Percentiles rank a stretch among this genome's conserved stretches.
Evolutionary conservation across 1,140 invertebrate genomes (phyloP).

Genomic region (Drosophila busckii): DNA sequence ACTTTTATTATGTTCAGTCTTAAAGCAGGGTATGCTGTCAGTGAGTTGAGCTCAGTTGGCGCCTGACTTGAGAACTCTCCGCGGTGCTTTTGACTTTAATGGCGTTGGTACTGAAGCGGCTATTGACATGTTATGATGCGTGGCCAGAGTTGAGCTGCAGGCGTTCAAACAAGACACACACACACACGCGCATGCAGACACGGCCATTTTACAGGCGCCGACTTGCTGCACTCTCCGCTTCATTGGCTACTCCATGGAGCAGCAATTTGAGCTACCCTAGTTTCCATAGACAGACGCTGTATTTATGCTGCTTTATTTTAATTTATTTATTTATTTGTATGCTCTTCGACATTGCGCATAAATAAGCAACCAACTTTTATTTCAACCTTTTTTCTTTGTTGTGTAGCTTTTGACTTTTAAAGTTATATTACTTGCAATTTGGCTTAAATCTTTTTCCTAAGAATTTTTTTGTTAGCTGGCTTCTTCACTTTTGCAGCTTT

Average conservation of each 20-base stretch:
- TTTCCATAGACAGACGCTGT: no score
- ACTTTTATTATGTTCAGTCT: no score
- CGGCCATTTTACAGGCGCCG: constrained; percentile 10
- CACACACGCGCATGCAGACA: constrained; percentile 6
- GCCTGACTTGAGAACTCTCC: constrained; percentile 67
- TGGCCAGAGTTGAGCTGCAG: constrained; percentile 46
- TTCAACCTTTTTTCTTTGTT: no score
- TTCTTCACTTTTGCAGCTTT: constrained; percentile 24
- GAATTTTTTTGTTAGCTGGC: neutral
- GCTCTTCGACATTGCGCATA: no score
- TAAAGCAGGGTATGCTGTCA: no score
- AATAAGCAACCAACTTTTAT: no score
- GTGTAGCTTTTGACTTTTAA: no score
- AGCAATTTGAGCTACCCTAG: neutral
- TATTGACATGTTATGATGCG: constrained; percentile 75
- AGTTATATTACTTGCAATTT: no score
- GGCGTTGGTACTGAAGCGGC: constrained; percentile 48
- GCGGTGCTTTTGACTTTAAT: constrained; percentile 71
- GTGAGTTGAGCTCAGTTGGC: no score
- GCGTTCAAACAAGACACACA: constrained; percentile 18
- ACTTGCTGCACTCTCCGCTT: neutral
- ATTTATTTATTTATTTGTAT: no score
- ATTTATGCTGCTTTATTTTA: no score
- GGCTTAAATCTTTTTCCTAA: no score
- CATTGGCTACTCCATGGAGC: neutral